Conservation (phyloP, 2,113 vertebrate species). For the Neogobius melanostomus region DNA sequence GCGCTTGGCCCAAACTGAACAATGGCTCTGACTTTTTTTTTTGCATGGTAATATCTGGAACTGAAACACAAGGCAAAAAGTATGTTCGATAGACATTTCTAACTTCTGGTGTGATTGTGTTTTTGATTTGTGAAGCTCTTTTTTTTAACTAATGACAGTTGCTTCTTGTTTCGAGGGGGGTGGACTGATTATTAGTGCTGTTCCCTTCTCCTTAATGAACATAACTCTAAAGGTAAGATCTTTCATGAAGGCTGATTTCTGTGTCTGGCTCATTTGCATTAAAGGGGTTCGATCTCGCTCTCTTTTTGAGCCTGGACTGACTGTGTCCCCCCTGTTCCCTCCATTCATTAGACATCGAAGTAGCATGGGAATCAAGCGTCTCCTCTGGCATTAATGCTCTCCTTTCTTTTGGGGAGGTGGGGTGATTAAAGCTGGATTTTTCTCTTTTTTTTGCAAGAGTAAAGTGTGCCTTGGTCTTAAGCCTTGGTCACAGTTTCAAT, state of each 20-base stretch:
- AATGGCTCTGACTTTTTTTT: slow-evolving; percentile 53
- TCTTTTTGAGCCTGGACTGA: slow-evolving; percentile 27
- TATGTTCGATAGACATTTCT: too few relatives aligned
- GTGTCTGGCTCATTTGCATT: slow-evolving; percentile 41
- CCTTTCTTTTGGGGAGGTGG: slow-evolving; percentile 39
- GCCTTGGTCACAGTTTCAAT: too few relatives aligned
- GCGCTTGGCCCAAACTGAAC: slow-evolving; percentile 32
- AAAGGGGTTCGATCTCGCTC: slow-evolving; percentile 49
- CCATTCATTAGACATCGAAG: slow-evolving; percentile 46
- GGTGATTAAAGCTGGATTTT: slow-evolving; percentile 29
- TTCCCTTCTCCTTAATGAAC: not conserved
- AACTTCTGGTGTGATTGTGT: too few relatives aligned
- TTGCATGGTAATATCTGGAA: slow-evolving; percentile 20
- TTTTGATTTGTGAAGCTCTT: too few relatives aligned
- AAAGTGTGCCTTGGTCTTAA: not conserved
- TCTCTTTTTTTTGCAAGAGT: not conserved
- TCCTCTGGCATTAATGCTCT: slow-evolving; percentile 41
- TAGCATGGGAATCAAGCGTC: slow-evolving; percentile 47
- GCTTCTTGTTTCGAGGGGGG: not conserved
- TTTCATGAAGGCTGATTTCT: slow-evolving; percentile 39
- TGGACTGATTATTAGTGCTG: not conserved
- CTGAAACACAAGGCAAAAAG: slow-evolving; percentile 12
- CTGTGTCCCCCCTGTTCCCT: slow-evolving; percentile 44
- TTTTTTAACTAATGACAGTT: not conserved
- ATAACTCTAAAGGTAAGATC: slow-evolving; percentile 19